Conservation (phyloP, 1,140 invertebrate genomes). For the Leptonema lineaticorne region DNA sequence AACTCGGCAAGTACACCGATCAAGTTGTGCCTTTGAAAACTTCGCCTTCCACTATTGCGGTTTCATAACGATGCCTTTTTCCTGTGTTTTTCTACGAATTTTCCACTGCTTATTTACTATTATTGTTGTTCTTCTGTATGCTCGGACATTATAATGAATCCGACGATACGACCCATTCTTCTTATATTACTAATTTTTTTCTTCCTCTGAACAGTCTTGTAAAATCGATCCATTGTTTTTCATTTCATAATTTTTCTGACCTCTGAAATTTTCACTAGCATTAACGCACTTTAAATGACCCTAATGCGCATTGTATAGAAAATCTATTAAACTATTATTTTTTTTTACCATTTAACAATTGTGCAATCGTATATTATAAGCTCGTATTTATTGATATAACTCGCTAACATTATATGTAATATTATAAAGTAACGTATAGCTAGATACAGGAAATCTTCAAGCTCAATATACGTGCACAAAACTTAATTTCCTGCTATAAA, state of each 20-base stretch:
- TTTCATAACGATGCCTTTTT: conserved; percentile 20
- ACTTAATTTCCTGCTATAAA: background rate
- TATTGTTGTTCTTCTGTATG: background rate
- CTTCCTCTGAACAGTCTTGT: background rate
- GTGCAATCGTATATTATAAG: no score
- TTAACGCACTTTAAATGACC: no score
- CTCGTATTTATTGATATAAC: background rate
- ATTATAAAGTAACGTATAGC: no score
- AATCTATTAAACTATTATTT: no score
- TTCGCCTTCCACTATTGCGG: conserved; percentile 17
- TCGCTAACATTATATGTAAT: background rate
- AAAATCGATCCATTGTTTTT: conserved; percentile 7
- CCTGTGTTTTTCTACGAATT: background rate
- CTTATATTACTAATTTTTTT: background rate
- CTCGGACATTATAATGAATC: background rate
- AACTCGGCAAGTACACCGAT: background rate
- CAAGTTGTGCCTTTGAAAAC: conserved; percentile 1
- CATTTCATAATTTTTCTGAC: background rate
- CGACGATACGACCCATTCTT: background rate
- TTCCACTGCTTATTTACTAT: background rate
- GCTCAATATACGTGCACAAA: background rate
- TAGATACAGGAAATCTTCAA: background rate
- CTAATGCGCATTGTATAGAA: no score
- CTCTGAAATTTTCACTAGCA: background rate
- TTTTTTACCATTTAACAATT: no score